phyloP scores from a whole-genome alignment of 2,888 invertebrate genomes.

The Brassicogethes aeneus region DNA sequence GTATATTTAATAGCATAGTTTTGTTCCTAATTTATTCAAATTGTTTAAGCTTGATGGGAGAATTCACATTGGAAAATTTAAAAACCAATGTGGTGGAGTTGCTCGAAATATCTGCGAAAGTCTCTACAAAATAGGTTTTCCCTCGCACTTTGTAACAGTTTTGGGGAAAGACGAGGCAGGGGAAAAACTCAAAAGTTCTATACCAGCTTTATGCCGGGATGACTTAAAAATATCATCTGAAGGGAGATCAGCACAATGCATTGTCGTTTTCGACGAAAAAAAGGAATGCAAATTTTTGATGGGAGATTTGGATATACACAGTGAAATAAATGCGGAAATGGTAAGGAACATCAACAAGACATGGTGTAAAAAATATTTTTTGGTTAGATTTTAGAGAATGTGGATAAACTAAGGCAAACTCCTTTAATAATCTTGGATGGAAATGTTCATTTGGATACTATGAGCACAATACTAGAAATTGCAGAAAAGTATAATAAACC shows the following conservation, averaged over 20 bases:
- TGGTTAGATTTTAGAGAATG: slow-evolving; percentile 51
- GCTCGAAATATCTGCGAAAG: slow-evolving; percentile 88
- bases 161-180: slow-evolving; percentile 64
- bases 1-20: too few species aligned
- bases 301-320: slow-evolving; percentile 78
- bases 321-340: slow-evolving; percentile 54
- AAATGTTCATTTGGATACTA: slow-evolving; percentile 63
- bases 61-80: slow-evolving; percentile 58
- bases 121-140: slow-evolving; percentile 59
- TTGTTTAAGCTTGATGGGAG: slow-evolving; percentile 73
- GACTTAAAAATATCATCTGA: slow-evolving; percentile 32
- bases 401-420: slow-evolving; percentile 50
- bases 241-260: slow-evolving; percentile 62
- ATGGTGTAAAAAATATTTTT: background rate
- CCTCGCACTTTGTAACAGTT: slow-evolving; percentile 61
- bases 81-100: slow-evolving; percentile 77
- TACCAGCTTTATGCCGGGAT: slow-evolving; percentile 31
- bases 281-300: slow-evolving; percentile 77
- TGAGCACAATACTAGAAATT: slow-evolving; percentile 52
- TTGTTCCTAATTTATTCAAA: too few species aligned
- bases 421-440: slow-evolving; percentile 79
- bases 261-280: slow-evolving; percentile 58
- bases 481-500: slow-evolving; percentile 56
- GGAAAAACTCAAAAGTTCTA: slow-evolving; percentile 25
- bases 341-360: slow-evolving; percentile 35